Percentiles rank a stretch among this genome's conserved stretches.
phyloP scores from a whole-genome alignment of 2,888 invertebrate species.

The Sussaba pulchella region DNA sequence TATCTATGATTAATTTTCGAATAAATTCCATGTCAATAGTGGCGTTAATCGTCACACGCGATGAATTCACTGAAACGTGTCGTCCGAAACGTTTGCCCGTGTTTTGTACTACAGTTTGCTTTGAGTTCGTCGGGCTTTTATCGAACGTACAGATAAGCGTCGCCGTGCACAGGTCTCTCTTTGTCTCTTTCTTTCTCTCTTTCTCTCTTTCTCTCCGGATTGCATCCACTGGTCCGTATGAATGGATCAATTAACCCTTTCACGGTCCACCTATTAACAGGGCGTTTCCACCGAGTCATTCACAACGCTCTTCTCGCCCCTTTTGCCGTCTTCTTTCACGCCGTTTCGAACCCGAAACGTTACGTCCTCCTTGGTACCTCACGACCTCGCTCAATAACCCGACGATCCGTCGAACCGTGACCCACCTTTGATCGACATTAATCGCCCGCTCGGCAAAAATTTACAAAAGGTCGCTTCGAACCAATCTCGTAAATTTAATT shows the following conservation, averaged over 20 bases:
- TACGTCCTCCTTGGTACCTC: neutral
- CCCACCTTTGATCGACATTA: neutral
- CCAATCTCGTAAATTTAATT: neutral
- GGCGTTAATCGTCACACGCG: neutral
- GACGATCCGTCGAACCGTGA: neutral
- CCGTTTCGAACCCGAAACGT: slow-evolving; percentile 17
- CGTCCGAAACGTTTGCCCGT: neutral
- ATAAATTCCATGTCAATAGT: neutral
- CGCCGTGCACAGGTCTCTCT: slow-evolving; percentile 9
- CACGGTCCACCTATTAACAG: slow-evolving; percentile 27
- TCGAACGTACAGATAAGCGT: slow-evolving; percentile 40
- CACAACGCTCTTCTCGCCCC: slow-evolving; percentile 29
- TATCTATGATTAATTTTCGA: too few species aligned
- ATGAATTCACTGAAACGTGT: neutral
- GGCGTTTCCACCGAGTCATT: slow-evolving; percentile 47
- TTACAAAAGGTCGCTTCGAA: slow-evolving; percentile 1
- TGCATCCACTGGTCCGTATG: slow-evolving; percentile 67
- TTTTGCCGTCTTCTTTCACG: slow-evolving; percentile 12
- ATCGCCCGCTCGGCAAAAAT: neutral
- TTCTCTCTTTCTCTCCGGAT: too few species aligned
- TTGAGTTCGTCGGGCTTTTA: slow-evolving; percentile 43
- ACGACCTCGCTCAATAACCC: too few species aligned
- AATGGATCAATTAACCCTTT: slow-evolving; percentile 68
- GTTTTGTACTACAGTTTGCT: slow-evolving; percentile 15
- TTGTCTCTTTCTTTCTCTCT: too few species aligned